Evolutionary conservation across 2,797 vertebrate species (phyloP), one percentile per base, ranked within the genome.

Genomic region (Cercopithecus mitis): DNA sequence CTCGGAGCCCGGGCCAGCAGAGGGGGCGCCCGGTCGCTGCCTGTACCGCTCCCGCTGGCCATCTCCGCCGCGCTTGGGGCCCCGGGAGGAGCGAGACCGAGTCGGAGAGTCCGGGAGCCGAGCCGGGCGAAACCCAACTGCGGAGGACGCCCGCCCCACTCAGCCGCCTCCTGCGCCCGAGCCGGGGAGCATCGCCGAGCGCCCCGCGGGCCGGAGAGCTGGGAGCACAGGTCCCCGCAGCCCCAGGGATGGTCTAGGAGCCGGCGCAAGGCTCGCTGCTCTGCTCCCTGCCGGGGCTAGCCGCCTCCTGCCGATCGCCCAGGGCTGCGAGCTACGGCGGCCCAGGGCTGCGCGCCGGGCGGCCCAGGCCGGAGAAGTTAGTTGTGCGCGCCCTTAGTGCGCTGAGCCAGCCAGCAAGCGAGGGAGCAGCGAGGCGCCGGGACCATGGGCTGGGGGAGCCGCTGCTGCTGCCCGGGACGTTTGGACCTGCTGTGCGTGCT

Each of bases 391-490:
- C 95, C 45, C 87, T 76, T 9, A 64, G 96, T 30, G 97, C 96
- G 94, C 79, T 7, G 90, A 94, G 85, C 91, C 55, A 52, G 93
- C 47, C 27, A 95, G 82, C 75, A 27, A 50, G 94, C 90, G 47
- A 86, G 79, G 79, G 72, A 91, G 97, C 95, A 9, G 75, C 86
- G 9, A 73, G 81, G 95, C 91, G 92, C 97, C 86, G 95, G 98
- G 98, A 99, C 99, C 99, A 99, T 99, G 99, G 99, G 99, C 99
- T 99, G 98, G 98, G 99, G 98, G 98, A 98, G 98, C 98, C 97
- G 96, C 98, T 93, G 98, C 96, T 95, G 98, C 97, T 94, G 97
- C 97, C 97, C 98, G 41, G 98, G 98, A 95, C 97, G 98, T 77
- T 97, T 97, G 97, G 98, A 98, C 97, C 97, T 98, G 92, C 98